Percentiles rank a stretch among this genome's conserved stretches.
Evolutionary conservation across 2,888 invertebrate species (phyloP).

Genomic region (Trilocha varians): DNA sequence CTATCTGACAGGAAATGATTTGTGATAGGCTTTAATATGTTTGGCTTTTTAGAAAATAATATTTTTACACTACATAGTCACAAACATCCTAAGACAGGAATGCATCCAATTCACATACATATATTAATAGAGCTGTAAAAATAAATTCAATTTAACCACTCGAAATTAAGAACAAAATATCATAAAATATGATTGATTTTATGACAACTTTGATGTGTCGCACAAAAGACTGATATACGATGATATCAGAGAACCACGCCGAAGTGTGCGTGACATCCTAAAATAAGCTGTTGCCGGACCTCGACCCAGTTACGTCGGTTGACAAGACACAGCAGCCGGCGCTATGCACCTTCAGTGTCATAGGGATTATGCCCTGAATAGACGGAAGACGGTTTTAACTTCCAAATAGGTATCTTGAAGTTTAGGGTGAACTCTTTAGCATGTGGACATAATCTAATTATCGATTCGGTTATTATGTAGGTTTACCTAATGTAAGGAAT

Average conservation of each 20-base stretch:
- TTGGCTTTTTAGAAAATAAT: slow-evolving; percentile 31
- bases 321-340: slow-evolving; percentile 18
- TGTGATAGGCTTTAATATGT: slow-evolving; percentile 38
- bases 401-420: too few relatives aligned
- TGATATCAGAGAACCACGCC: slow-evolving; percentile 18
- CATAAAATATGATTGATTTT: neutral
- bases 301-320: slow-evolving; percentile 51
- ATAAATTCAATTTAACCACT: neutral
- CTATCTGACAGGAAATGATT: slow-evolving; percentile 34
- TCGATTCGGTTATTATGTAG: too few relatives aligned
- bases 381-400: neutral
- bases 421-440: too few relatives aligned
- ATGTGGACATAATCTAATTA: too few relatives aligned
- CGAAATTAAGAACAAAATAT: too few relatives aligned
- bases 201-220: neutral
- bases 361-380: neutral
- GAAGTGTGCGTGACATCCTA: slow-evolving; percentile 56
- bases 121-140: neutral
- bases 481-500: too few relatives aligned
- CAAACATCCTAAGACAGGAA: neutral
- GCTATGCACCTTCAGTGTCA: slow-evolving; percentile 1
- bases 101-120: neutral
- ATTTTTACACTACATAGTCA: slow-evolving; percentile 1
- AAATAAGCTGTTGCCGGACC: slow-evolving; percentile 53
- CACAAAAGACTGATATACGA: neutral